A percentile compares a stretch with the other conserved stretches of the same genome.
Conservation (phyloP, 2,113 vertebrate species). For the Tretioscincus oriximinensis region DNA sequence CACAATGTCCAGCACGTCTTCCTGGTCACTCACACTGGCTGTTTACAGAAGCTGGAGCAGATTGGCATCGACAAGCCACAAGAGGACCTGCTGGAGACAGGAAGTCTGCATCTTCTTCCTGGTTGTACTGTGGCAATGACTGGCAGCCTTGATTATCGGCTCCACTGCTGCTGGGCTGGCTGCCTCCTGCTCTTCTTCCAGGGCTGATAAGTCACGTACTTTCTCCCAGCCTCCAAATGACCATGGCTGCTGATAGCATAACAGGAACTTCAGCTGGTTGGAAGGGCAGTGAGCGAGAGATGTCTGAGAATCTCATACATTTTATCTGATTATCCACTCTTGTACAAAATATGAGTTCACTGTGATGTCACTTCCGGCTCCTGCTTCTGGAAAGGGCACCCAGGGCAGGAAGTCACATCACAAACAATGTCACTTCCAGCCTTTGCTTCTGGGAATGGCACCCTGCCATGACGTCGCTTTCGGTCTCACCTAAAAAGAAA, state of each 20-base stretch:
- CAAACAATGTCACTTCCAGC: too few relatives aligned
- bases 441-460: too few relatives aligned
- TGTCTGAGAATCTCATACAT: too few relatives aligned
- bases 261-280: neutral
- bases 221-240: constrained; percentile 10
- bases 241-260: neutral
- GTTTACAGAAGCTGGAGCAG: constrained; percentile 6
- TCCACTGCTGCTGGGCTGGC: neutral
- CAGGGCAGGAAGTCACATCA: too few relatives aligned
- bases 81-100: constrained; percentile 13
- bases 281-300: neutral
- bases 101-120: constrained; percentile 24
- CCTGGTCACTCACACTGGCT: constrained; percentile 1
- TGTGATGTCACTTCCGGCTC: too few relatives aligned
- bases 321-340: too few relatives aligned
- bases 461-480: too few relatives aligned
- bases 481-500: too few relatives aligned
- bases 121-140: constrained; percentile 12
- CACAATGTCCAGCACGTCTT: neutral
- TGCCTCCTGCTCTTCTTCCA: neutral
- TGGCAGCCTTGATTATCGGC: constrained; percentile 14
- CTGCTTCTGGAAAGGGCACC: too few relatives aligned
- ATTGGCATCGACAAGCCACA: constrained; percentile 18
- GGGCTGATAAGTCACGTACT: constrained; percentile 20
- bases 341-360: too few relatives aligned